Evolutionary conservation across 2,888 invertebrate species (phyloP), one percentile per base, ranked within the genome.

Genomic region (Criorhina ranunculi): DNA sequence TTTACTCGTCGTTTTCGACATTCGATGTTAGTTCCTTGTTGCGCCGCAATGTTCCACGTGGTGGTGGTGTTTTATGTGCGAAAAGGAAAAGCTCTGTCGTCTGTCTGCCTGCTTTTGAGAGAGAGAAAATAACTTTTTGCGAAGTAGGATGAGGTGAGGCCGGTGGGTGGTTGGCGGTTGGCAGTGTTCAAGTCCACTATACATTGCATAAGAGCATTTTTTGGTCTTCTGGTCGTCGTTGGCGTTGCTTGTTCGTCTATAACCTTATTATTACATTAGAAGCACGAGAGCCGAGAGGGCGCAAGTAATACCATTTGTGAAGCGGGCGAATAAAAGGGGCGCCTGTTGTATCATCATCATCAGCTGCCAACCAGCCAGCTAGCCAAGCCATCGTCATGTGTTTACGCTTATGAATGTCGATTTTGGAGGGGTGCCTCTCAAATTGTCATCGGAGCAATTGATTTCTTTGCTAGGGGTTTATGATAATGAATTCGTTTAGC

Each of bases 31-130:
- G 73, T 79, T 79, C 73, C 57, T 62, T 73, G 62, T 62, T 73
- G 73, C 60, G 73, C 81, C 70, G 80, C 72, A 7, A 33, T 31
- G 17, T 55, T 78, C 42, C 72, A 75, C 83, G 73, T 83, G 79
- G 66, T 72, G 53, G 15, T 76, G 59, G 42, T 46, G 67, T 67
- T 75, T 55, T 76, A 35, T 62, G 46, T 73, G 72, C 51, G 60
- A 73, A 73, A 70, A 69, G 24, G 29, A 44, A 37, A 69, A 78
- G 80, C 66, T 81, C 42, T 73, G 33, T 2, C n/a, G n/a, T n/a
- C n/a, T n/a, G n/a, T n/a, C n/a, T n/a, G n/a, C n/a, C 35, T 6
- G 55, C 46, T 57, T 75, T 75, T 55, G 37, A 29, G 46, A 24
- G 15, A 55, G 37, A 29, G 46, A 24, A 29, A 46, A n/a, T n/a